phyloP scores from a whole-genome alignment of 2,113 vertebrate genomes.

The Columba livia region DNA sequence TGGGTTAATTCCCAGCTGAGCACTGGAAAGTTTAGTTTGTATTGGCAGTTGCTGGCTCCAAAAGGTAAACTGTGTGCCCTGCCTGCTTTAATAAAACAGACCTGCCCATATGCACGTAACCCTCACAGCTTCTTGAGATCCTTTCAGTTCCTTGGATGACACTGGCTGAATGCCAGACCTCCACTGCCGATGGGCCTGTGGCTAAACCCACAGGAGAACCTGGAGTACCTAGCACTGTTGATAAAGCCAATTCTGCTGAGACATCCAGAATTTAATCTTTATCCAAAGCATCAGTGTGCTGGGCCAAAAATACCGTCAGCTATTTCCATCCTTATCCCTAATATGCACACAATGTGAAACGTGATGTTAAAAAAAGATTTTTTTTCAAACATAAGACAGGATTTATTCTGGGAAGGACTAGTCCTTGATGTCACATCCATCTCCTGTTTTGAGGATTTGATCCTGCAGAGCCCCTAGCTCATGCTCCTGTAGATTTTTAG shows the following conservation, averaged over 20 bases:
- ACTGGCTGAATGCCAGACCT: conserved; percentile 2
- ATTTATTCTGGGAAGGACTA: not conserved
- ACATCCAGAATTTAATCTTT: not conserved
- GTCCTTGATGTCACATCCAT: not conserved
- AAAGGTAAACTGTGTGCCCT: not conserved
- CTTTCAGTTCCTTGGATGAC: not conserved
- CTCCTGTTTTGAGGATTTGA: not conserved
- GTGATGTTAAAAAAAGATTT: not conserved
- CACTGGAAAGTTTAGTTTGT: not conserved
- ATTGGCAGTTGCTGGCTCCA: not conserved
- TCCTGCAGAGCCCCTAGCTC: not conserved
- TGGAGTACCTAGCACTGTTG: not conserved
- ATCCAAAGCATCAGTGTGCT: not conserved
- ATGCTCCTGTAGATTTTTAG: not conserved
- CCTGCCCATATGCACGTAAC: not conserved
- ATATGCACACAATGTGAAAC: not conserved
- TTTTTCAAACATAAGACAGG: not conserved
- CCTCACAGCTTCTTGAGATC: not conserved
- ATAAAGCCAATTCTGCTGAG: conserved; percentile 9
- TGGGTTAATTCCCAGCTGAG: not conserved
- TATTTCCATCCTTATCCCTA: not conserved
- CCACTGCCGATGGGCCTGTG: not conserved
- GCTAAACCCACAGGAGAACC: not conserved
- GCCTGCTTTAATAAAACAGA: not conserved
- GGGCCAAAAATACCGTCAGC: conserved; percentile 9